Evolutionary conservation across 2,888 invertebrate species (phyloP), one percentile per base, ranked within the genome.

Genomic region (Oxystoma pomonae): DNA sequence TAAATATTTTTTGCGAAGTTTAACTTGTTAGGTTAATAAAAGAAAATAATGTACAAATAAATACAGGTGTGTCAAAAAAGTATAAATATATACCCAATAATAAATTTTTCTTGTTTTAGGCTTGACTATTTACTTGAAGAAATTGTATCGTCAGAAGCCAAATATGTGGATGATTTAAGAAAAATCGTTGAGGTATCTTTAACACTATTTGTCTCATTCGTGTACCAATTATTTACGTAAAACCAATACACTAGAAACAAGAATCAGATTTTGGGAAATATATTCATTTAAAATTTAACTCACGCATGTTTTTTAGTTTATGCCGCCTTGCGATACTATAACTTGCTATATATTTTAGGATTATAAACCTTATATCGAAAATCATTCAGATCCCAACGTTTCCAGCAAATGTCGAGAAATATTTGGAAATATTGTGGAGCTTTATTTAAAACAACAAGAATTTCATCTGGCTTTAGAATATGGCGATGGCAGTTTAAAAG

Each of bases 41-140:
- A n/a, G n/a, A n/a, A n/a, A n/a, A n/a, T n/a, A n/a, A n/a, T n/a
- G n/a, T n/a, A n/a, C n/a, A n/a, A n/a, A n/a, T n/a, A n/a, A n/a
- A n/a, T n/a, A n/a, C n/a, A n/a, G n/a, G n/a, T n/a, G n/a, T n/a
- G n/a, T n/a, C n/a, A n/a, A n/a, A n/a, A n/a, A n/a, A n/a, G n/a
- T n/a, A n/a, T n/a, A n/a, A n/a, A n/a, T n/a, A n/a, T n/a, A n/a
- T n/a, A n/a, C n/a, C n/a, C n/a, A n/a, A n/a, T n/a, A n/a, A n/a
- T n/a, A n/a, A n/a, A n/a, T n/a, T n/a, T n/a, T n/a, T n/a, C n/a
- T n/a, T n/a, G n/a, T n/a, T 73, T 62, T 60, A 78, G 77, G 58
- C 66, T 74, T 51, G 71, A 74, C 16, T 75, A 73, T 58, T 75
- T 78, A 20, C 70, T 77, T 2, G 74, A 77, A 18, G 79, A 80